Percentiles rank a stretch among this genome's conserved stretches.
Evolutionary conservation across 2,113 vertebrate genomes (phyloP).

Genomic region (Seriola quinqueradiata): DNA sequence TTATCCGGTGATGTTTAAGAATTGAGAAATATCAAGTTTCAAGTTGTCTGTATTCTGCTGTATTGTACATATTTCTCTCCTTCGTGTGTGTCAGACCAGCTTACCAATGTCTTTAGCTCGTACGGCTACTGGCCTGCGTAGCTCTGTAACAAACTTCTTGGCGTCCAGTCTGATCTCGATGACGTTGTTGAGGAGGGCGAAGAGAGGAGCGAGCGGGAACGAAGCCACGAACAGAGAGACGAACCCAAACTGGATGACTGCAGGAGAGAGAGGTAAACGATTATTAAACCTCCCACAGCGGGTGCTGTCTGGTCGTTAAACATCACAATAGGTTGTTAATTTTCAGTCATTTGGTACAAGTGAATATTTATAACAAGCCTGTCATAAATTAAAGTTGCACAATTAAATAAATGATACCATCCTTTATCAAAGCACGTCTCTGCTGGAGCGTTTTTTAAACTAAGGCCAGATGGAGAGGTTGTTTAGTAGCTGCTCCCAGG

Average conservation of each 20-base stretch:
- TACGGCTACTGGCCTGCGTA: slow-evolving; percentile 92
- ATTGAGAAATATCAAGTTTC: no score
- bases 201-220: slow-evolving; percentile 96
- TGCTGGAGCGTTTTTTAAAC: no score
- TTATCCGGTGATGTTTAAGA: neutral
- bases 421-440: no score
- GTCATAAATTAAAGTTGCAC: no score
- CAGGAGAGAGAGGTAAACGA: neutral
- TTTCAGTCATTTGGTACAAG: no score
- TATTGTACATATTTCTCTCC: neutral
- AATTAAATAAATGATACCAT: no score
- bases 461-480: no score
- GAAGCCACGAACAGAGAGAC: slow-evolving; percentile 98
- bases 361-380: no score
- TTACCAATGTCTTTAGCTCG: slow-evolving; percentile 97
- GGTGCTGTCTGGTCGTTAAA: neutral
- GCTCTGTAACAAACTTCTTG: slow-evolving; percentile 96
- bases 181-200: slow-evolving; percentile 97
- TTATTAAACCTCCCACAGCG: neutral
- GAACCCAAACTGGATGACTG: slow-evolving; percentile 99
- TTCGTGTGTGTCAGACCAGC: neutral
- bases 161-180: slow-evolving; percentile 97
- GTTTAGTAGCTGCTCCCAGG: no score
- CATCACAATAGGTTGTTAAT: neutral
- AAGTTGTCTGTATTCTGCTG: neutral